Evolutionary conservation across 1,140 invertebrate species (phyloP).

Genomic region (Goniozus legneri): DNA sequence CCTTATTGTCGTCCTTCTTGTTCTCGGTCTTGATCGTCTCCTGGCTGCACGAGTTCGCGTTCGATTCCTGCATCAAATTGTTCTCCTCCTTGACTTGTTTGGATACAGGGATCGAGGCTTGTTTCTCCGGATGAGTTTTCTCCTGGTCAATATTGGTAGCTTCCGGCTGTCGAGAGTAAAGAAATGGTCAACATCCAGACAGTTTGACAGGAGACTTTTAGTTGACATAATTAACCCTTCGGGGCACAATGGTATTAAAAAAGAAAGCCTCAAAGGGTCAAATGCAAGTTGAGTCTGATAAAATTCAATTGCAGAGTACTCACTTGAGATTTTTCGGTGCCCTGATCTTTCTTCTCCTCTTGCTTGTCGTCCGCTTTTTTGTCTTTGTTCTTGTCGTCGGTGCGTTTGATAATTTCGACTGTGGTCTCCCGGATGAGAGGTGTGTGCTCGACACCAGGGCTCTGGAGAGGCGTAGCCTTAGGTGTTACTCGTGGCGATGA

Average conservation of each 20-base stretch:
- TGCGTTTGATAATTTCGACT: conserved; percentile 49
- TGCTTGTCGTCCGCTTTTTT: conserved; percentile 34
- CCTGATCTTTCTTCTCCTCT: conserved; percentile 46
- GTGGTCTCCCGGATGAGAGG: conserved; percentile 42
- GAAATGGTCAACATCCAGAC: no score
- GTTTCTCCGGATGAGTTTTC: no score
- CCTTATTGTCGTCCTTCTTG: conserved; percentile 29
- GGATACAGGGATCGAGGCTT: conserved; percentile 13
- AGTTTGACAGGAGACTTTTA: no score
- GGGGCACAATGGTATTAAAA: no score
- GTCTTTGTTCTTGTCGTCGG: conserved; percentile 31
- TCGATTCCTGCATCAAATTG: conserved; percentile 29
- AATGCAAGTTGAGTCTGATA: background rate
- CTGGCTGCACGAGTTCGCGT: conserved; percentile 9
- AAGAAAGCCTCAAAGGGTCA: no score
- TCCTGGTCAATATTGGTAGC: no score
- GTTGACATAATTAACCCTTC: no score
- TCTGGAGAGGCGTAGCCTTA: conserved; percentile 57
- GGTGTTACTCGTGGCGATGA: conserved; percentile 54
- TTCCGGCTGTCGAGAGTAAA: no score
- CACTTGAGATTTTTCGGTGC: conserved; percentile 44
- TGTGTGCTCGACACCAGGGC: conserved; percentile 53
- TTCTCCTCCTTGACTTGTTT: conserved; percentile 34
- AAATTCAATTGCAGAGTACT: conserved; percentile 11
- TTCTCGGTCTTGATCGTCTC: conserved; percentile 20